Base-by-base conservation (phyloP, 2,888 invertebrate species). In the Chorisops tibialis region DNA sequence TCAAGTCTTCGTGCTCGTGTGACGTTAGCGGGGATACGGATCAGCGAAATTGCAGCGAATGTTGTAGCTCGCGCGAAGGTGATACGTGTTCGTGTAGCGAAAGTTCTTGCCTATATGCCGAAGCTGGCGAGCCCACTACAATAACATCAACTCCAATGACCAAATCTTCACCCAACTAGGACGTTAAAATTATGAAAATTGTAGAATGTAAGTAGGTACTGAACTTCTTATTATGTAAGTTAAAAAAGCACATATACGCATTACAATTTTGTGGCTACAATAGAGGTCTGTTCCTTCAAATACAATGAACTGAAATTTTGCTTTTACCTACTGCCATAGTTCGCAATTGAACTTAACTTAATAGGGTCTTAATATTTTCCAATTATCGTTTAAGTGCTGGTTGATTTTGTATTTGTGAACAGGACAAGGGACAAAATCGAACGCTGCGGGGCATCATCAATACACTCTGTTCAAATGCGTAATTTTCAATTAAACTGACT, bases 41-140 rank as follows among this genome's bases (percentile, higher is more conserved):
- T 54, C 71, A 70, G 35, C 68, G 71, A 22, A 76, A 75, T 61
- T 65, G 64, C 38, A 77, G 75, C 61, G 82, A 82, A 67, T 81
- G 80, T 56, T 75, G 73, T 76, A 82, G 72, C 76, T 82, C 77
- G 67, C 80, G 72, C 71, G 80, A 79, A 52, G 80, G 80, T 47
- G 84, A 85, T 69, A 84, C 84, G 56, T 85, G 84, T 72, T 85
- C 84, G 30, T 85, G 85, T 74, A 84, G 84, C 71, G 85, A 85
- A 69, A 83, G 84, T 16, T 83, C 83, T 49, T 84, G 84, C 68
- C 74, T 84, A 60, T 85, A 85, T 69, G 84, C 84, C 1, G 85
- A 85, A 72, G 82, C 83, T 22, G 81, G 81, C 39, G 79, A 77
- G 47, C 79, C 77, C 11, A 19, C 45, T n/a, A 30, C n/a, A n/a